Base-by-base conservation (phyloP, 2,888 invertebrate species). In the Linnaemya tessellans region DNA sequence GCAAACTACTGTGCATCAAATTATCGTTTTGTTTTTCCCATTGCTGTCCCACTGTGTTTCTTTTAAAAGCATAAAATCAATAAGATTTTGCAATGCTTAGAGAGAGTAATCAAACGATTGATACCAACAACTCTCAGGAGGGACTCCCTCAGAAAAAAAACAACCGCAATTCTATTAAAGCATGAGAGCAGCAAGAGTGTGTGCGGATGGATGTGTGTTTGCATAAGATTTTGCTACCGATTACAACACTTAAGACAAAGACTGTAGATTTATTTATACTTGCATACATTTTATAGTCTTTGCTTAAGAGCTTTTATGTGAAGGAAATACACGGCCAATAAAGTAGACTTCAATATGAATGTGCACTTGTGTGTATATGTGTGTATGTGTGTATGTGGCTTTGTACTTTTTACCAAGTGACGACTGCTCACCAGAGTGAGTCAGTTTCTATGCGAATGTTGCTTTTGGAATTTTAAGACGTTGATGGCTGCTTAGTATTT, bases 251-350 rank as follows among this genome's bases (percentile, higher is more conserved):
- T 11, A 64, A 30, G 30, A 30, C 30, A 30, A 30, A 30, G 30
- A 30, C 30, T 30, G 5, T 30, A 30, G 30, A 30, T 30, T 30
- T 30, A 30, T 30, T 30, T 30, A 30, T 30, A 30, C 30, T 30
- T 5, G 30, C 30, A 30, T 30, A 30, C 30, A 30, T 3, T 30
- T 30, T 30, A 30, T 30, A 30, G 30, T 30, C 30, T 30, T 30
- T 30, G 30, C 30, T 30, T 5, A 30, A 70, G 65, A 70, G 67
- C 56, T 56, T 78, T 70, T 71, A 41, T 68, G 38, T 62, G 56
- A 54, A 49, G 11, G 30, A 64, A 58, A 13, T 67, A 68, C 68
- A 51, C 30, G 68, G 78, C 49, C 68, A 78, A 68, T 60, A 18
- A 20, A 56, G 5, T 30, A 30, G 30, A 30, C 30, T 30, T 30